A percentile compares a stretch with the other conserved stretches of the same genome.
phyloP scores from a whole-genome alignment of 2,113 vertebrate species.

The Plectropomus leopardus region DNA sequence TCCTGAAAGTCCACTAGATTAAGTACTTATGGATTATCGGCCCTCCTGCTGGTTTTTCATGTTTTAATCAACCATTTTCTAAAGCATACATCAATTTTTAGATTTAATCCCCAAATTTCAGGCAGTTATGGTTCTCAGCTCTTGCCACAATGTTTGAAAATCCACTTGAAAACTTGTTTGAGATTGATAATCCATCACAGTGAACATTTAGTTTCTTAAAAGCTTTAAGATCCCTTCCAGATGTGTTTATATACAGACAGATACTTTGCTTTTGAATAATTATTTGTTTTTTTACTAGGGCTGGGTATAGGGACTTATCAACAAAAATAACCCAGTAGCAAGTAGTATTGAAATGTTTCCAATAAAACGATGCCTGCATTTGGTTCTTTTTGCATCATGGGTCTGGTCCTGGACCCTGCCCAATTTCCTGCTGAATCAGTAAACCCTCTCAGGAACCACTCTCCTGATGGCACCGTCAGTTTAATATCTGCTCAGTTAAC shows the following conservation, averaged over 20 bases:
- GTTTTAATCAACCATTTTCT: conserved; percentile 14
- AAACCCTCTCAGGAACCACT: too few species aligned
- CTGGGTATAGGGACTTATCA: too few species aligned
- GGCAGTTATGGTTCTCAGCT: not conserved
- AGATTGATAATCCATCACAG: not conserved
- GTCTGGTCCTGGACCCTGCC: too few species aligned
- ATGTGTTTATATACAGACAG: not conserved
- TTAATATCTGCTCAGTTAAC: too few species aligned
- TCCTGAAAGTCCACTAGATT: conserved; percentile 23
- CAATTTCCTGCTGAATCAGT: too few species aligned
- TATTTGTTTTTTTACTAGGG: not conserved
- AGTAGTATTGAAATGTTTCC: too few species aligned
- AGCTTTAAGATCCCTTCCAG: not conserved
- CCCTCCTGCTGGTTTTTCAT: not conserved
- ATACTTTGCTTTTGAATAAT: conserved; percentile 1
- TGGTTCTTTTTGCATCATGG: too few species aligned
- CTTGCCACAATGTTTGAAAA: not conserved
- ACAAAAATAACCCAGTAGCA: too few species aligned
- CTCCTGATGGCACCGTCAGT: too few species aligned
- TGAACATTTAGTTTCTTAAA: not conserved
- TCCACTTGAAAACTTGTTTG: not conserved
- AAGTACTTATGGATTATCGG: conserved; percentile 33
- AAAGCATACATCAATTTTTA: conserved; percentile 21
- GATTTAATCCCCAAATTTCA: not conserved
- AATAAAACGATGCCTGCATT: too few species aligned